These are phyloP conservation scores for Sitta europaea DNA, from an alignment of 2,113 vertebrate genomes.

Conservation along the genomic window DNA sequence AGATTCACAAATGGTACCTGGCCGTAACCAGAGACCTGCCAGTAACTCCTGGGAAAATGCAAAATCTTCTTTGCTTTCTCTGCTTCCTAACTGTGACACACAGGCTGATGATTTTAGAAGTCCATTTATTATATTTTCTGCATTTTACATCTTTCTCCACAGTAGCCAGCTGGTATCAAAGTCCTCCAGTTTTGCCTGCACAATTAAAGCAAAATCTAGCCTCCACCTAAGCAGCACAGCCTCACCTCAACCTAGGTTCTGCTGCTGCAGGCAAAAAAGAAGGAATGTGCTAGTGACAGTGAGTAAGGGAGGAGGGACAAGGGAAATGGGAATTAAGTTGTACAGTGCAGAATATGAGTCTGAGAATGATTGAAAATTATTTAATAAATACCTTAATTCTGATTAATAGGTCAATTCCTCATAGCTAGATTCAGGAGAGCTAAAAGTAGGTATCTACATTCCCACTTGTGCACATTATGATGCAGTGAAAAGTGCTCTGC, in stretches of 20 bases:
- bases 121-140: not conserved
- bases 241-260: not conserved
- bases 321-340: not conserved
- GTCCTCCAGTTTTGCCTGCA: not conserved
- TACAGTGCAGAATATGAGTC: not conserved
- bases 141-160: not conserved
- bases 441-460: not conserved
- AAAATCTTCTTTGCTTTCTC: not conserved
- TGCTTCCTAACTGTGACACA: not conserved
- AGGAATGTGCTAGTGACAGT: not conserved
- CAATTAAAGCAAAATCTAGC: not conserved
- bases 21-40: not conserved
- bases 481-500: not conserved
- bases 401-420: not conserved
- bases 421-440: not conserved
- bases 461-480: not conserved
- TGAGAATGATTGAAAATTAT: not conserved
- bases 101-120: not conserved
- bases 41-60: not conserved
- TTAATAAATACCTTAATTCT: not conserved
- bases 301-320: not conserved
- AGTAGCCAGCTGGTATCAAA: not conserved
- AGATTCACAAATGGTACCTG: not conserved
- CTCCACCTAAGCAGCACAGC: not conserved
- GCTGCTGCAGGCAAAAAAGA: not conserved